Evolutionary conservation across 30 jellyfish, hydroid and myxozoan genomes (phyloP).

Genomic region (Turritopsis rubra): DNA sequence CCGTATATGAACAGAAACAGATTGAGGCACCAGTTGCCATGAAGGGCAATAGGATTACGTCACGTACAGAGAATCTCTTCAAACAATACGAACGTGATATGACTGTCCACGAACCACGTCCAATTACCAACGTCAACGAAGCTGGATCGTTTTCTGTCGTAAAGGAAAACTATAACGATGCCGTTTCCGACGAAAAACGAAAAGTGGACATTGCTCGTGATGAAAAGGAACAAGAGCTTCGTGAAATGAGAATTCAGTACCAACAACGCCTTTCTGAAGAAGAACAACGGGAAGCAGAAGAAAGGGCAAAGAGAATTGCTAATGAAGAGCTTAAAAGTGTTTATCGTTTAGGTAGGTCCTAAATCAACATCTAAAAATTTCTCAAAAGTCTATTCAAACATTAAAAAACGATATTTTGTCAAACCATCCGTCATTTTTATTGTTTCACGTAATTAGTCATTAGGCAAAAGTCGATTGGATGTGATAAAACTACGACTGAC

Average conservation of each 20-base stretch:
- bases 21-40: constrained; percentile 27
- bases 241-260: constrained; percentile 7
- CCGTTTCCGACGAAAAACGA: constrained; percentile 1
- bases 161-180: not conserved
- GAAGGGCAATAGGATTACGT: constrained; percentile 26
- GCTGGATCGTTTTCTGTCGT: not conserved
- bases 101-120: not conserved
- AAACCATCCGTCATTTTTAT: too few species aligned
- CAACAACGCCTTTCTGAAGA: constrained; percentile 19
- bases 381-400: not conserved
- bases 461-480: too few species aligned
- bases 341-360: not conserved
- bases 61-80: constrained; percentile 27
- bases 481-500: too few species aligned
- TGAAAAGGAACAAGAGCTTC: constrained; percentile 25
- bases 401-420: too few species aligned
- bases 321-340: constrained; percentile 11
- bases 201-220: constrained; percentile 15
- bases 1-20: constrained; percentile 23
- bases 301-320: not conserved
- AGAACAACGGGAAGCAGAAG: constrained; percentile 16
- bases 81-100: constrained; percentile 33
- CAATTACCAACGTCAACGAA: constrained; percentile 13
- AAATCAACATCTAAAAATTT: too few species aligned
- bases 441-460: too few species aligned